Conservation (phyloP, 2,888 invertebrate species). For the Cephus spinipes region DNA sequence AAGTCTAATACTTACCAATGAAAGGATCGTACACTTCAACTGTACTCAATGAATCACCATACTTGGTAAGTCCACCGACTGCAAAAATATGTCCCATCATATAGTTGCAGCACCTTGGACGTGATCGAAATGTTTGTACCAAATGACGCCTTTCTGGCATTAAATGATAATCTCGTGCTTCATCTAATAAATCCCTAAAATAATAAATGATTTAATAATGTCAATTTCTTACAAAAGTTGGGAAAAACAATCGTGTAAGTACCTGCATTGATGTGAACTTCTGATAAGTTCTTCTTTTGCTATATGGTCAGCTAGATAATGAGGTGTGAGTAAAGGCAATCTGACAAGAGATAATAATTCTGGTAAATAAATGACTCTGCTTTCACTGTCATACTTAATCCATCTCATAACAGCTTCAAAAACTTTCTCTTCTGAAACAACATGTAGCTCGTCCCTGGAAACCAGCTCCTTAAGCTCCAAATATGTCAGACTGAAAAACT, state of each 20-base stretch:
- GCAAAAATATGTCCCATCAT: conserved; percentile 87
- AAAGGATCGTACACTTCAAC: conserved; percentile 87
- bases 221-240: background rate
- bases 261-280: conserved; percentile 83
- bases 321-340: conserved; percentile 83
- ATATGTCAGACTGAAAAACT: conserved; percentile 76
- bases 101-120: conserved; percentile 80
- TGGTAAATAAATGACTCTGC: conserved; percentile 73
- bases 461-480: conserved; percentile 78
- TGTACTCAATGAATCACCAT: conserved; percentile 85
- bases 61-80: conserved; percentile 86
- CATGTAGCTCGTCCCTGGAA: conserved; percentile 81
- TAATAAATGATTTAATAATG: conserved; percentile 4
- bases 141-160: conserved; percentile 86
- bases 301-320: conserved; percentile 84
- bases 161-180: conserved; percentile 88
- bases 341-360: conserved; percentile 81
- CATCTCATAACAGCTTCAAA: conserved; percentile 88
- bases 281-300: conserved; percentile 83
- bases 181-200: conserved; percentile 82
- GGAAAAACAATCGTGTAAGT: conserved; percentile 22
- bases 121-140: conserved; percentile 80
- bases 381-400: conserved; percentile 76
- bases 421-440: conserved; percentile 82
- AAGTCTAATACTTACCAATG: conserved; percentile 49